phyloP scores from a whole-genome alignment of 64 coral and sea anemone species.

The Porites lutea region DNA sequence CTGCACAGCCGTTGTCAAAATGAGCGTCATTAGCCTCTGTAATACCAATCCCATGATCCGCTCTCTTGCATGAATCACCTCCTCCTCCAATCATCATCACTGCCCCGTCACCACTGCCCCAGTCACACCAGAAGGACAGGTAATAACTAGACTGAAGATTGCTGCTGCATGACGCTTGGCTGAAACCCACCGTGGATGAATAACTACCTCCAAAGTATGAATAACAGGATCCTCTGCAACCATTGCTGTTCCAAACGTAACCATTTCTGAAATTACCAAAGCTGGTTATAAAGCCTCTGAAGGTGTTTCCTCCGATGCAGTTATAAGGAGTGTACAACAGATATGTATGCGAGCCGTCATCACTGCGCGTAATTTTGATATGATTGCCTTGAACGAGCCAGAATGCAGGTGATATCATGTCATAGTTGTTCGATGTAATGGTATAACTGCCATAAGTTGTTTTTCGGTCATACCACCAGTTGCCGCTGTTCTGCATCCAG shows the following conservation, averaged over 20 bases:
- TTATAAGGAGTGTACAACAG: conserved; percentile 22
- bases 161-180: not conserved
- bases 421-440: conserved; percentile 41
- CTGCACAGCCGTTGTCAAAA: not conserved
- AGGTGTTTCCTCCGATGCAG: conserved; percentile 20
- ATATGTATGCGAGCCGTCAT: conserved; percentile 32
- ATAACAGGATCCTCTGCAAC: conserved; percentile 26
- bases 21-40: not conserved
- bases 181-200: not conserved
- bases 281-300: conserved; percentile 46
- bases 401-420: conserved; percentile 70
- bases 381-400: conserved; percentile 36
- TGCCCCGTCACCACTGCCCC: not conserved
- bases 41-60: not conserved
- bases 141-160: conserved; percentile 1
- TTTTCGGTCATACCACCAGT: conserved; percentile 56
- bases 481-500: conserved; percentile 59
- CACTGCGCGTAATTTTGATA: conserved; percentile 54
- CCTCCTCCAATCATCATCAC: not conserved
- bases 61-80: not conserved
- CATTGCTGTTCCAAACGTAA: conserved; percentile 35
- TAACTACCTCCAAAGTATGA: conserved; percentile 31
- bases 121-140: not conserved
- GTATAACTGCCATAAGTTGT: conserved; percentile 35
- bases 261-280: conserved; percentile 36